Evolutionary conservation across 2,113 vertebrate species (phyloP).

Genomic region (Phasianus colchicus): DNA sequence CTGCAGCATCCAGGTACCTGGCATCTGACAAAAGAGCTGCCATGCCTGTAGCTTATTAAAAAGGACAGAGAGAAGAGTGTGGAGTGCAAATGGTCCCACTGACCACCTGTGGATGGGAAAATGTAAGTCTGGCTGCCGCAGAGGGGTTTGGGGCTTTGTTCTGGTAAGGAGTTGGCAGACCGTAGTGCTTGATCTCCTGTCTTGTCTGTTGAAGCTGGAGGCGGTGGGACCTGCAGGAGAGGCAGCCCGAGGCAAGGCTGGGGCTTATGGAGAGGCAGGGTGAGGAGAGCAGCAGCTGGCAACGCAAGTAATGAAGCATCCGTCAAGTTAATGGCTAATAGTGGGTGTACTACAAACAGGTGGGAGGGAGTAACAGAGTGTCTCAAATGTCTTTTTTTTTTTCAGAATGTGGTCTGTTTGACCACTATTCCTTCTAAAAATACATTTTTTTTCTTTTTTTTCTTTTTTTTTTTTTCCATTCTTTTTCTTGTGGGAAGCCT

Average conservation of each 20-base stretch:
- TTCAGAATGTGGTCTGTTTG: slow-evolving; percentile 7
- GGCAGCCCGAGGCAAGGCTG: slow-evolving; percentile 52
- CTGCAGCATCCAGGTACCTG: not conserved
- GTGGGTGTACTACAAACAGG: slow-evolving; percentile 47
- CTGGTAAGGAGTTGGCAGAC: not conserved
- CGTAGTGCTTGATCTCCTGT: not conserved
- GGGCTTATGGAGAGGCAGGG: slow-evolving; percentile 42
- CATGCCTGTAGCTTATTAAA: accelerated
- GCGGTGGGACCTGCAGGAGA: not conserved
- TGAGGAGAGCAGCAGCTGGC: not conserved
- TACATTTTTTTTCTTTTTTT: not conserved
- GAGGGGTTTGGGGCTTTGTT: accelerated
- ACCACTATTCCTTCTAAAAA: not conserved
- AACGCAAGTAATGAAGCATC: slow-evolving; percentile 22
- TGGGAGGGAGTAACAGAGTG: slow-evolving; percentile 18
- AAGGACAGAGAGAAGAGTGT: not conserved
- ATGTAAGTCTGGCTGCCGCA: accelerated
- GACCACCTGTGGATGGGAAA: accelerated
- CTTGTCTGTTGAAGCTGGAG: not conserved
- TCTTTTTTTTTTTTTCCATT: not conserved
- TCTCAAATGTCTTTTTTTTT: slow-evolving; percentile 42
- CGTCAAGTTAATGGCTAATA: slow-evolving; percentile 24
- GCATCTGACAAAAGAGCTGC: too few relatives aligned
- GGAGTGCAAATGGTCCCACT: not conserved
- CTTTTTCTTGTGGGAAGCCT: slow-evolving; percentile 16